A percentile compares a stretch with the other conserved stretches of the same genome.
phyloP scores from a whole-genome alignment of 2,113 vertebrate genomes.

The Halcyon malimbica region DNA sequence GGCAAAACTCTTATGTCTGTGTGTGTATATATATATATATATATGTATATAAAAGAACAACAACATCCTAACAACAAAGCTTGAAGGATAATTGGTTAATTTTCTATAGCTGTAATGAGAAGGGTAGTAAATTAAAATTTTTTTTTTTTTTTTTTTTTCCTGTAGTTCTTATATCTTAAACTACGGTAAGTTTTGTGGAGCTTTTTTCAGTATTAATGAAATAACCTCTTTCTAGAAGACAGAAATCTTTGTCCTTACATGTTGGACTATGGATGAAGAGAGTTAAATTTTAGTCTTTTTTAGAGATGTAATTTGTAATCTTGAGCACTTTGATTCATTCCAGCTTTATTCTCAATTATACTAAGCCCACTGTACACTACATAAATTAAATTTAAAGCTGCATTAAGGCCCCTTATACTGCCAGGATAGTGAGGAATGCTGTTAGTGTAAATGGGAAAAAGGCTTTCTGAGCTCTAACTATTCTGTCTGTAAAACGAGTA shows the following conservation, averaged over 20 bases:
- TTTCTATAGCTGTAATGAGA: not conserved
- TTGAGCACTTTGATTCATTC: slow-evolving; percentile 12
- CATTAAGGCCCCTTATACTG: not conserved
- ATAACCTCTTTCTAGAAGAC: not conserved
- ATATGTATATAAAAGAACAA: not conserved
- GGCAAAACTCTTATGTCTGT: not conserved
- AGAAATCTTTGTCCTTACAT: not conserved
- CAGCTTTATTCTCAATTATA: not conserved
- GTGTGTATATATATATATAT: accelerated
- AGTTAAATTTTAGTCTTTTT: not conserved
- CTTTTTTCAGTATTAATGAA: not conserved
- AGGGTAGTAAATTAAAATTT: not conserved
- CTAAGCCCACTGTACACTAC: not conserved
- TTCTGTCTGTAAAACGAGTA: not conserved
- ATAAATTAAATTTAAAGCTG: slow-evolving; percentile 15
- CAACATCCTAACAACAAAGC: not conserved
- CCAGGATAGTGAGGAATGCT: not conserved
- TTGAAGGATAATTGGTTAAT: not conserved
- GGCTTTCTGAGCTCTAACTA: not conserved
- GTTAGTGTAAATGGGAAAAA: not conserved
- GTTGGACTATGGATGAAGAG: not conserved
- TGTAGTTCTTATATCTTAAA: not conserved
- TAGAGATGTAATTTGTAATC: not conserved
- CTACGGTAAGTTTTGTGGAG: not conserved
- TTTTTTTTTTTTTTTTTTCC: not conserved